phyloP scores from a whole-genome alignment of 1,140 invertebrate genomes.

The Sycophila sp. region DNA sequence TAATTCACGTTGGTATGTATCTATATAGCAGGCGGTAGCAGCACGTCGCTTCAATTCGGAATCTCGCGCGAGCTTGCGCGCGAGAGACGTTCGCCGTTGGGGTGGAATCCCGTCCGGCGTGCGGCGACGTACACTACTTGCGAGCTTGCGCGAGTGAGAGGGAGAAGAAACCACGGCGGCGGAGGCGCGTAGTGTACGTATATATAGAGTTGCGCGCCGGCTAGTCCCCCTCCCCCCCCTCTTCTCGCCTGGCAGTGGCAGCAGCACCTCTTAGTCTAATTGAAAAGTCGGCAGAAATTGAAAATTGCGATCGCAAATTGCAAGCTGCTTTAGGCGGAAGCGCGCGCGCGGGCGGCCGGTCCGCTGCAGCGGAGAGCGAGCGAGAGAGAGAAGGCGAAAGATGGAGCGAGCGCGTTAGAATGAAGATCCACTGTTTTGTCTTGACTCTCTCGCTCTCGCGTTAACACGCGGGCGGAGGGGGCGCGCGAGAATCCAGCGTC shows the following conservation, averaged over 20 bases:
- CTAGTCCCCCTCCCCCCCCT: constrained; percentile 36
- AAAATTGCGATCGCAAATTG: constrained; percentile 68
- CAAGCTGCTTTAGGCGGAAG: constrained; percentile 60
- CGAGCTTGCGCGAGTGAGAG: constrained; percentile 16
- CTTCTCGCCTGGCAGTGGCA: constrained; percentile 44
- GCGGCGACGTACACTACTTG: constrained; percentile 36
- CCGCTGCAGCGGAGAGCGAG: background rate
- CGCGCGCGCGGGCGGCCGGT: background rate
- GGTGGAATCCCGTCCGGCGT: constrained; percentile 51
- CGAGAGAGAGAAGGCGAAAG: constrained; percentile 22
- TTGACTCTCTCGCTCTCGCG: constrained; percentile 47
- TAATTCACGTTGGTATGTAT: constrained; percentile 17
- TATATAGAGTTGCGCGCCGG: background rate
- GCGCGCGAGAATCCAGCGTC: constrained; percentile 27
- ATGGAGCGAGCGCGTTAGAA: constrained; percentile 54
- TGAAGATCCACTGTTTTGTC: constrained; percentile 65
- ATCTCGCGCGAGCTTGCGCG: constrained; percentile 45
- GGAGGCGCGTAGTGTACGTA: constrained; percentile 18
- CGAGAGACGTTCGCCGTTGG: constrained; percentile 48
- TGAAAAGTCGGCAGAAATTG: constrained; percentile 67
- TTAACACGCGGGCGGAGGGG: constrained; percentile 44
- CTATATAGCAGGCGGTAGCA: background rate
- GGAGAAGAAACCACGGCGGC: constrained; percentile 50
- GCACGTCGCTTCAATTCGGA: constrained; percentile 57
- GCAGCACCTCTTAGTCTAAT: constrained; percentile 67